A percentile compares a stretch with the other conserved stretches of the same genome.
Conservation (phyloP, 2,113 vertebrate species). For the Ginglymostoma cirratum region DNA sequence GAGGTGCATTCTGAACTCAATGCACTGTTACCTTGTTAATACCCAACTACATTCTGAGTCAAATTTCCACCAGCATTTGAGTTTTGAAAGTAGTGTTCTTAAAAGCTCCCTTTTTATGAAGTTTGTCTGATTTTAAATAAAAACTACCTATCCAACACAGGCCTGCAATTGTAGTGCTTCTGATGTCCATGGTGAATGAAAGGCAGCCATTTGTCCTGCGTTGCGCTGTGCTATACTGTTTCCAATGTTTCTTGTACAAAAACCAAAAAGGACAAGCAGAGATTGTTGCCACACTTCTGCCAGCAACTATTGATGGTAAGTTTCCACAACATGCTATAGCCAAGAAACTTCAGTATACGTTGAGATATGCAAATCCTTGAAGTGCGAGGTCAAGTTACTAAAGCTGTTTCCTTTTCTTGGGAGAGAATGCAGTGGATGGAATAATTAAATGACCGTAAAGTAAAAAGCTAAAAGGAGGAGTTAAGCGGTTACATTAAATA, state of each 20-base stretch:
- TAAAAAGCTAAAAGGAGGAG: background rate
- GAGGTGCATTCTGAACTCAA: background rate
- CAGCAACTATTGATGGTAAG: conserved; percentile 92
- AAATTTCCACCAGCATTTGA: background rate
- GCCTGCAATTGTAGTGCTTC: conserved; percentile 90
- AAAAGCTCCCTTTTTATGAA: background rate
- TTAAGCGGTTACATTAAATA: background rate
- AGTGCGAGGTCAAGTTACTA: background rate
- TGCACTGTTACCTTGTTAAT: background rate
- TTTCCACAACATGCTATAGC: background rate
- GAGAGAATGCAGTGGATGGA: too few relatives aligned
- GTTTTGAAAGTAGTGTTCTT: conserved; percentile 8
- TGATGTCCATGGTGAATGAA: conserved; percentile 98
- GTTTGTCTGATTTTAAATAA: background rate
- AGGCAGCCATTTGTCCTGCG: conserved; percentile 91
- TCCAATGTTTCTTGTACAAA: conserved; percentile 96
- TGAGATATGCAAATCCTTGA: background rate
- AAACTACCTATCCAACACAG: conserved; percentile 50
- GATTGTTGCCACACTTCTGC: conserved; percentile 87
- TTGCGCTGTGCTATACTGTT: conserved; percentile 95
- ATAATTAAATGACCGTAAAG: background rate
- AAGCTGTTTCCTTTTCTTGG: background rate
- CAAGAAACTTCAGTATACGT: background rate
- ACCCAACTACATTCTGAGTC: background rate
- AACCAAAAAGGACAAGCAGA: conserved; percentile 94